phyloP scores from a whole-genome alignment of 2,113 vertebrate genomes.

The Piliocolobus tephrosceles region DNA sequence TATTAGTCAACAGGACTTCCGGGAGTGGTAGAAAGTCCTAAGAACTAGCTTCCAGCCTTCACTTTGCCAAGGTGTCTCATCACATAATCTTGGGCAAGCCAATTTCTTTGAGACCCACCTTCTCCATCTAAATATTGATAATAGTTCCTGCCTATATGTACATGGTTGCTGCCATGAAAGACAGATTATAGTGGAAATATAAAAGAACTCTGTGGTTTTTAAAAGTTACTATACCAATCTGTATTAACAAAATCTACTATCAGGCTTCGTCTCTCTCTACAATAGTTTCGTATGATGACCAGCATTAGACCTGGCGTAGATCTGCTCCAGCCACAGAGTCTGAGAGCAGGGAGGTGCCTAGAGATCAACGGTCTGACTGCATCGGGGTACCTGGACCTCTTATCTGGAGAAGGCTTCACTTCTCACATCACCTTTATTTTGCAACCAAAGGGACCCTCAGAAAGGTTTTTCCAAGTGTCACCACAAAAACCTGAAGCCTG shows the following conservation, averaged over 20 bases:
- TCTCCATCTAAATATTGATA: background rate
- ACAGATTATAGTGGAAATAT: background rate
- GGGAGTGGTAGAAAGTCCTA: background rate
- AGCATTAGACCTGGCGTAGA: background rate
- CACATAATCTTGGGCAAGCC: background rate
- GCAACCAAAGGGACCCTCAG: background rate
- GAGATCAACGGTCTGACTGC: background rate
- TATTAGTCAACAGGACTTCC: background rate
- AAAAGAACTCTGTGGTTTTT: background rate
- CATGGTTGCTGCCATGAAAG: background rate
- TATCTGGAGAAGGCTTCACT: background rate
- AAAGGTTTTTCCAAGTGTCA: background rate
- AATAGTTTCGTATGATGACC: fast-evolving
- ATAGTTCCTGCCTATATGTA: background rate
- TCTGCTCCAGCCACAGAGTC: background rate
- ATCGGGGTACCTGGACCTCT: fast-evolving
- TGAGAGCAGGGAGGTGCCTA: background rate
- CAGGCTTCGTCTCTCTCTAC: background rate
- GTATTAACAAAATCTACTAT: background rate
- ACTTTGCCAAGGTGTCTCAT: background rate
- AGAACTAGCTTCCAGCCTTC: background rate
- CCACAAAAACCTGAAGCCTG: background rate
- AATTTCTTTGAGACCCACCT: background rate
- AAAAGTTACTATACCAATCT: background rate
- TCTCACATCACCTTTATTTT: background rate